phyloP scores from a whole-genome alignment of 2,113 vertebrate species.

The Synodontis membranacea region DNA sequence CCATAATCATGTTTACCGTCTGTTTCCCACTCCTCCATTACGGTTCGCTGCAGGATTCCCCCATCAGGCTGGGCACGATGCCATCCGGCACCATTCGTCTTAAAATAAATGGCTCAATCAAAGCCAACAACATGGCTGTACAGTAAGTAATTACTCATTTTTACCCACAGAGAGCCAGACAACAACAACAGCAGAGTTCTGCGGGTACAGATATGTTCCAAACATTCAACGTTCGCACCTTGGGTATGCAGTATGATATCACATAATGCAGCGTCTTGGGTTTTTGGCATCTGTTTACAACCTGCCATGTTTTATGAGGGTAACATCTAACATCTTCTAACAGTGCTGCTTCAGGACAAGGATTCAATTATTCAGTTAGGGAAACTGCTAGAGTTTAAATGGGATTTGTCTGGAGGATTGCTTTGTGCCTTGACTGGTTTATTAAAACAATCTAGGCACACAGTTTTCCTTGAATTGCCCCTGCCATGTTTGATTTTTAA shows the following conservation, averaged over 20 bases:
- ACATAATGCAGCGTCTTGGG: neutral
- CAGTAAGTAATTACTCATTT: constrained; percentile 50
- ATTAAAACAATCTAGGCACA: neutral
- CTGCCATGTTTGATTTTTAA: neutral
- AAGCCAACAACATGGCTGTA: constrained; percentile 48
- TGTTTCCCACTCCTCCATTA: constrained; percentile 47
- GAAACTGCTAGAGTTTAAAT: constrained; percentile 1
- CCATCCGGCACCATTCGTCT: constrained; percentile 51
- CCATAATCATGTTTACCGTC: constrained; percentile 34
- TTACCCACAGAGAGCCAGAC: constrained; percentile 37
- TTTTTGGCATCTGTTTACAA: neutral
- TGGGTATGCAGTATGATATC: neutral
- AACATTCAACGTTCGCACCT: neutral
- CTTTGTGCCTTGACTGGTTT: neutral
- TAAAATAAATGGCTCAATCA: constrained; percentile 59
- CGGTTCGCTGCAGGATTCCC: constrained; percentile 41
- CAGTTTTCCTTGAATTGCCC: neutral
- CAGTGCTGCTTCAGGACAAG: neutral
- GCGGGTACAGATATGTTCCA: neutral
- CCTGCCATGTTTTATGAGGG: neutral
- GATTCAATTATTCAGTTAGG: neutral
- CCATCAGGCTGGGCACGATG: constrained; percentile 50
- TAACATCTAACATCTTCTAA: neutral
- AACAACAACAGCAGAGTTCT: constrained; percentile 1
- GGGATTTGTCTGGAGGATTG: neutral